Conservation (phyloP, 2,113 vertebrate genomes). For the Calidris pygmaea region DNA sequence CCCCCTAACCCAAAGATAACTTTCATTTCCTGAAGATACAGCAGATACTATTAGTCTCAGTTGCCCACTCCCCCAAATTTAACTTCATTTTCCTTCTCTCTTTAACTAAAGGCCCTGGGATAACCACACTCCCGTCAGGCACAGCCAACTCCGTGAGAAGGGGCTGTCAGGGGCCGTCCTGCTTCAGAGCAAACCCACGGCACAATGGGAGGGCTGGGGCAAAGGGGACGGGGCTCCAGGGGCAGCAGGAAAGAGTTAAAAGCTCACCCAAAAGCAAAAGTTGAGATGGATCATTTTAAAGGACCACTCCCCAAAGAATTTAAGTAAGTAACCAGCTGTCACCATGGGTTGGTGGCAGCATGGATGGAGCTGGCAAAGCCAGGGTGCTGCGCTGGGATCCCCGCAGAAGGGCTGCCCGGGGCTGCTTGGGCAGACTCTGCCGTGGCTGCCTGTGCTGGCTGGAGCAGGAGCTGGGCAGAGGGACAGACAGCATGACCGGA, state of each 20-base stretch:
- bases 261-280: neutral
- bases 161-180: neutral
- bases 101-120: neutral
- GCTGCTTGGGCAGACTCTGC: neutral
- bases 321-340: neutral
- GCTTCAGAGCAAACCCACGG: neutral
- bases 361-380: fast-evolving
- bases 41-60: neutral
- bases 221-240: neutral
- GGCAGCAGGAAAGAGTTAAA: neutral
- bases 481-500: neutral
- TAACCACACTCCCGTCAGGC: neutral
- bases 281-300: neutral
- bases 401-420: fast-evolving
- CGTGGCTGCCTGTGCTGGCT: neutral
- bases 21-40: neutral
- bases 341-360: neutral
- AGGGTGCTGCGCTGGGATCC: neutral
- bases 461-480: neutral
- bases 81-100: neutral
- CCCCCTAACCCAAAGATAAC: neutral
- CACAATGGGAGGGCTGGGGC: fast-evolving
- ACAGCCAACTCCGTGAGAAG: fast-evolving
- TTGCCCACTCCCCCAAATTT: neutral
- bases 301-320: neutral